Evolutionary conservation across 2,888 invertebrate genomes (phyloP).

Genomic region (Orchestes rusci): DNA sequence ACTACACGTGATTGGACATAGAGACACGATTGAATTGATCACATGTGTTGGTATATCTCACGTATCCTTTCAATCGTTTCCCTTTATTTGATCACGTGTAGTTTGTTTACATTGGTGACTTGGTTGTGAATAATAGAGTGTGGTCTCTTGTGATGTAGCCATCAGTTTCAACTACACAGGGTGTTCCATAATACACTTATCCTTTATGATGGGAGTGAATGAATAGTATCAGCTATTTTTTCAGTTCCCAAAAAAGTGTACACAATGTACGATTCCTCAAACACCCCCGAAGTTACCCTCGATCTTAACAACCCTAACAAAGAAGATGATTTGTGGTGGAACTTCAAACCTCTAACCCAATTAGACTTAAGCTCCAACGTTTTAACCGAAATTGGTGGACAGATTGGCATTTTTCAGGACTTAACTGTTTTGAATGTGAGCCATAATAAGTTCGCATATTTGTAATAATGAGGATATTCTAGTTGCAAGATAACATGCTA

Average conservation of each 20-base stretch:
- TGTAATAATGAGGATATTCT: conserved; percentile 23
- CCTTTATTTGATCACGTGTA: no score
- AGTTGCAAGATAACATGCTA: conserved; percentile 83
- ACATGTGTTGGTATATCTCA: no score
- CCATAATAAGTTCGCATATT: background rate
- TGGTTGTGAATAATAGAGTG: no score
- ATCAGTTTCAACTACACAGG: no score
- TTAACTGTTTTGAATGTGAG: conserved; percentile 63
- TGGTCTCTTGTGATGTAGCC: no score
- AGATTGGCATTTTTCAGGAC: conserved; percentile 59
- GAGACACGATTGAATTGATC: no score
- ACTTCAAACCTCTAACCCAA: conserved; percentile 66
- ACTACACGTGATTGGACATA: no score
- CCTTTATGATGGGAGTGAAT: no score
- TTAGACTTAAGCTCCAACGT: conserved; percentile 73
- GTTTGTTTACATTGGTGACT: no score
- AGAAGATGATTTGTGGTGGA: conserved; percentile 68
- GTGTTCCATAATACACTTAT: no score
- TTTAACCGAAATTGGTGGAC: conserved; percentile 55
- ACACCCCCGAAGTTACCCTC: conserved; percentile 50
- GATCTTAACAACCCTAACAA: conserved; percentile 51
- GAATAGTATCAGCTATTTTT: no score
- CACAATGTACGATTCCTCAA: conserved; percentile 54
- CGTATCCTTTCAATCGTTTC: no score
- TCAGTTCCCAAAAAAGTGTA: conserved; percentile 68